Evolutionary conservation across 1,140 invertebrate genomes (phyloP), one percentile per base, ranked within the genome.

Genomic region (Drosophila leontia): DNA sequence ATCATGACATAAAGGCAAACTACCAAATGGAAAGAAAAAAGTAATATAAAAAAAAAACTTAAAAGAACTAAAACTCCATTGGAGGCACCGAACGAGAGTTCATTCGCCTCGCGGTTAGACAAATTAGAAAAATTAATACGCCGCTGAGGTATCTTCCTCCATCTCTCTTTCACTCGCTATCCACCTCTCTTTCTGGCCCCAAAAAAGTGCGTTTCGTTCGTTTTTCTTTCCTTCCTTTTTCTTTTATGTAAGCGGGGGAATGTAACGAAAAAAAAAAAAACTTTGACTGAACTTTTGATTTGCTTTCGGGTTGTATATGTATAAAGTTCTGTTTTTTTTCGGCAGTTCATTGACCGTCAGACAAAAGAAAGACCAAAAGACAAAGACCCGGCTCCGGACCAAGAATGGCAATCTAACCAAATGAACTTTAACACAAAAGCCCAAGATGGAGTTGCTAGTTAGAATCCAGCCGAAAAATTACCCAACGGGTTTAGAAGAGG

Each of bases 111-210:
- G 45, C 65, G 80, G 60, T 71, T 63, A 90, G 84, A 88, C 85
- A 88, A 88, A 88, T 88, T 88, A 88, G 84, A 88, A 90, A 88
- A 88, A 88, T 88, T 88, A 88, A 88, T 88, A 88, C 85, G 63
- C 84, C 60, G 68, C 81, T 80, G 74, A 74, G 69, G 78, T 78
- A 32, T 53, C 50, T 47, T n/a, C 23, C 41, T n/a, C 29, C 3
- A 15, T 34, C n/a, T 34, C n/a, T 51, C 11, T 34, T 1, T 17
- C 15, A 9, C 26, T 4, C 13, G 4, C 39, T 11, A 35, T 23
- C 11, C 5, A 32, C 42, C 37, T 45, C 58, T 50, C 44, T 60
- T 53, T 7, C 37, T 32, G 42, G 29, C 59, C 72, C 44, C 67
- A 44, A 45, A 76, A 82, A 79, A 88, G 72, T 80, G 83, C 83